A percentile compares a stretch with the other conserved stretches of the same genome.
Evolutionary conservation across 2,797 vertebrate species (phyloP).

Genomic region (Arrhamphus sclerolepis): DNA sequence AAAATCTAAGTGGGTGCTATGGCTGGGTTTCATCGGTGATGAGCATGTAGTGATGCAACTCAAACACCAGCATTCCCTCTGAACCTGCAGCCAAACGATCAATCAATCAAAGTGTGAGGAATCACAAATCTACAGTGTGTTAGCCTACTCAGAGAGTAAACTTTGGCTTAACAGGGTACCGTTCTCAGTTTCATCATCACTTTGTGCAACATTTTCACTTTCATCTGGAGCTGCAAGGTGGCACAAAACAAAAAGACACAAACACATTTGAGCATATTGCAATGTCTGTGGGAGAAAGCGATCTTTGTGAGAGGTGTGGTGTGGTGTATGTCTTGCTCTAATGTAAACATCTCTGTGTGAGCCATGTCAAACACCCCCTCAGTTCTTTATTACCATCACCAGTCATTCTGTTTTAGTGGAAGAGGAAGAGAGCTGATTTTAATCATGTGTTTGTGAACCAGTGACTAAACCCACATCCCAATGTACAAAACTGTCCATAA

Average conservation of each 20-base stretch:
- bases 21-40: conserved; percentile 10
- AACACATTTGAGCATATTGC: conserved; percentile 42
- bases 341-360: conserved; percentile 21
- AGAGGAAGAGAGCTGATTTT: conserved; percentile 31
- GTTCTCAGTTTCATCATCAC: conserved; percentile 70
- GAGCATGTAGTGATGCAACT: conserved; percentile 3
- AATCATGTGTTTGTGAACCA: conserved; percentile 40
- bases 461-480: conserved; percentile 34
- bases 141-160: conserved; percentile 38
- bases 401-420: conserved; percentile 48
- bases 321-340: conserved; percentile 47
- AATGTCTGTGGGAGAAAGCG: conserved; percentile 13
- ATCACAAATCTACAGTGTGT: conserved; percentile 48
- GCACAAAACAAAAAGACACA: conserved; percentile 71
- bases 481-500: conserved; percentile 23
- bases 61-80: conserved; percentile 22
- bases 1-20: conserved; percentile 2
- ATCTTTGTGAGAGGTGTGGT: conserved; percentile 12
- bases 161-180: conserved; percentile 45
- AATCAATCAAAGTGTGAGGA: conserved; percentile 27
- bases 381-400: conserved; percentile 55
- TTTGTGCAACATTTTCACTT: conserved; percentile 63
- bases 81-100: conserved; percentile 22
- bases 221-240: conserved; percentile 67
- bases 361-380: conserved; percentile 12